Evolutionary conservation across 2,113 vertebrate genomes (phyloP).

Genomic region (Acrocephalus arundinaceus): DNA sequence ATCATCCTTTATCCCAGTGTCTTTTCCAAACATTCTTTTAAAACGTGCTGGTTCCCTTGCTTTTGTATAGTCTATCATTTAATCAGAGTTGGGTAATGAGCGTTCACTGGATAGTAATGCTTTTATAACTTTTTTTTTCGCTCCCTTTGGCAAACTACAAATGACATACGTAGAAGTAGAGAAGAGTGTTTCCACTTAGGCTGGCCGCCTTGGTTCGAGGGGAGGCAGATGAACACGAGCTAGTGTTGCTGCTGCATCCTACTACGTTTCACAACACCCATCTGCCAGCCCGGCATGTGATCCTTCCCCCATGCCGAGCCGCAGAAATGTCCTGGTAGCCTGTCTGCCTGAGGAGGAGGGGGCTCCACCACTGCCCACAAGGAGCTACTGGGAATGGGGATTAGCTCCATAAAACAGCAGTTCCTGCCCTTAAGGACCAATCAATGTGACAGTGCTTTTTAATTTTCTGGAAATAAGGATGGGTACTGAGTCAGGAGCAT

Average conservation of each 20-base stretch:
- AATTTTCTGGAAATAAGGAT: neutral
- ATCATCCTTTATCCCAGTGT: neutral
- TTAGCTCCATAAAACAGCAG: neutral
- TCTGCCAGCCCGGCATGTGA: slow-evolving; percentile 31
- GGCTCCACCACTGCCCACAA: neutral
- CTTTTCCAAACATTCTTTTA: neutral
- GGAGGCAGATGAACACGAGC: neutral
- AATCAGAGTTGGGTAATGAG: neutral
- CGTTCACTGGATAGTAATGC: neutral
- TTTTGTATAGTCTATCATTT: neutral
- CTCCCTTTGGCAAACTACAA: slow-evolving; percentile 30
- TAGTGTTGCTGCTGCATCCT: slow-evolving; percentile 20
- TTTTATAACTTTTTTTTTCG: neutral
- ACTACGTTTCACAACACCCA: slow-evolving; percentile 48
- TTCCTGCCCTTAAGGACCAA: neutral
- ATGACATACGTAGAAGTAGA: neutral
- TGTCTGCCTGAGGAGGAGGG: neutral
- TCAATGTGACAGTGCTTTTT: neutral
- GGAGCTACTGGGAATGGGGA: neutral
- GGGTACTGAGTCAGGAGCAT: neutral
- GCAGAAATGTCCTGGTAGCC: slow-evolving; percentile 24
- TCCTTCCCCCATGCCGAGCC: neutral
- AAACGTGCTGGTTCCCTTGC: neutral
- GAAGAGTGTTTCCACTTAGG: slow-evolving; percentile 44
- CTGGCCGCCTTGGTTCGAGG: neutral